Evolutionary conservation across 2,797 vertebrate genomes (phyloP).

Genomic region (Otolemur crassicaudatus): DNA sequence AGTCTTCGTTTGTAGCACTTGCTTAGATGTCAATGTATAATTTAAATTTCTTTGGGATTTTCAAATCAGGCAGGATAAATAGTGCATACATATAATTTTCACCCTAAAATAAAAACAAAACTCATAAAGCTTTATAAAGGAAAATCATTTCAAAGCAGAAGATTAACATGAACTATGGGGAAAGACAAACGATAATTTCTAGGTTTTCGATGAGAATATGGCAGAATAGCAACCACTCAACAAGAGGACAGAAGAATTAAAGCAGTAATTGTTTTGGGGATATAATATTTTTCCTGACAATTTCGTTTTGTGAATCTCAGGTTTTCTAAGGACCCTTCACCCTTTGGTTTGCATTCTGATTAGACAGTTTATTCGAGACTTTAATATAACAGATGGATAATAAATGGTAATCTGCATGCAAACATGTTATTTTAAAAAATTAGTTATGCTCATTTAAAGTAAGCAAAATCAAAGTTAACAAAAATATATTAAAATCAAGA

Average conservation of each 20-base stretch:
- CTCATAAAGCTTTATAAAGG: not conserved
- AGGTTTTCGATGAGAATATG: conserved; percentile 20
- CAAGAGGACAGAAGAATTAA: not conserved
- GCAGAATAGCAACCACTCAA: not conserved
- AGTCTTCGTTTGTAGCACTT: conserved; percentile 53
- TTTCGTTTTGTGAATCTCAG: conserved; percentile 28
- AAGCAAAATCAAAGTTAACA: not conserved
- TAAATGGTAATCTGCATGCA: conserved; percentile 45
- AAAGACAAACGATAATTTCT: conserved; percentile 50
- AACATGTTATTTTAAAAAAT: not conserved
- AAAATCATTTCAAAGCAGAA: conserved; percentile 52
- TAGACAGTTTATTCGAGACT: not conserved
- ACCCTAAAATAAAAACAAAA: conserved; percentile 45
- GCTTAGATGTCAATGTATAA: conserved; percentile 57
- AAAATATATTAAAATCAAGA: conserved; percentile 54
- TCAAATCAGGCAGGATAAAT: conserved; percentile 53
- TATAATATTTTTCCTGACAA: conserved; percentile 27
- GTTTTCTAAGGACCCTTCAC: not conserved
- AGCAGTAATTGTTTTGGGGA: conserved; percentile 41
- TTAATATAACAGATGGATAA: not conserved
- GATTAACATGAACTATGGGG: conserved; percentile 37
- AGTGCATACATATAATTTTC: not conserved
- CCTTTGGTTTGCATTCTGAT: conserved; percentile 29
- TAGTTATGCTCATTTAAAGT: conserved; percentile 5
- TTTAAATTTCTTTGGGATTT: conserved; percentile 56